Conservation (phyloP, 2,797 vertebrate species). For the Sebastes dallii region DNA sequence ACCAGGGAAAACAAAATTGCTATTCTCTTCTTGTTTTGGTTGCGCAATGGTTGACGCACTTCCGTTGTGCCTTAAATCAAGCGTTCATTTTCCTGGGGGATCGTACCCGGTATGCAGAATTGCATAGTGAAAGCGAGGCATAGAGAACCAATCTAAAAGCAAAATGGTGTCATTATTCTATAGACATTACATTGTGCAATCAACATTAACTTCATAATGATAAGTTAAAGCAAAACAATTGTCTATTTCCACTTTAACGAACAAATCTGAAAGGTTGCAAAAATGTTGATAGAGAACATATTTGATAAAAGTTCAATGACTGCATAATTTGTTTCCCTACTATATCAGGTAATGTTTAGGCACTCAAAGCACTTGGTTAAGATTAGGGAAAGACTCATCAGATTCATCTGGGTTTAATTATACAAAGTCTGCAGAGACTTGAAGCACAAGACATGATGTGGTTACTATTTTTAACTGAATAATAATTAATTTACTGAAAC, state of each 20-base stretch:
- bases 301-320: background rate
- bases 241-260: background rate
- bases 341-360: background rate
- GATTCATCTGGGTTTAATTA: background rate
- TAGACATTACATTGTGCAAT: too few species aligned
- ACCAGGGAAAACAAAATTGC: background rate
- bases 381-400: background rate
- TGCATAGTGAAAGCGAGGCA: too few species aligned
- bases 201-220: too few species aligned
- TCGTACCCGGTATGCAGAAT: too few species aligned
- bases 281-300: background rate
- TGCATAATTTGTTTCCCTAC: background rate
- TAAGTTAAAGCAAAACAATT: background rate
- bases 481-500: background rate
- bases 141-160: too few species aligned
- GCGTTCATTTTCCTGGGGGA: too few species aligned
- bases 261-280: too few species aligned
- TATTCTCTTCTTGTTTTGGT: background rate
- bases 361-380: background rate
- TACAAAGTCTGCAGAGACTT: background rate
- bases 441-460: background rate
- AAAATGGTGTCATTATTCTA: too few species aligned
- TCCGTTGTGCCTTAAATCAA: too few species aligned
- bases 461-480: background rate
- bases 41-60: too few species aligned